phyloP scores from a whole-genome alignment of 2,797 vertebrate genomes.

The Fratercula arctica region DNA sequence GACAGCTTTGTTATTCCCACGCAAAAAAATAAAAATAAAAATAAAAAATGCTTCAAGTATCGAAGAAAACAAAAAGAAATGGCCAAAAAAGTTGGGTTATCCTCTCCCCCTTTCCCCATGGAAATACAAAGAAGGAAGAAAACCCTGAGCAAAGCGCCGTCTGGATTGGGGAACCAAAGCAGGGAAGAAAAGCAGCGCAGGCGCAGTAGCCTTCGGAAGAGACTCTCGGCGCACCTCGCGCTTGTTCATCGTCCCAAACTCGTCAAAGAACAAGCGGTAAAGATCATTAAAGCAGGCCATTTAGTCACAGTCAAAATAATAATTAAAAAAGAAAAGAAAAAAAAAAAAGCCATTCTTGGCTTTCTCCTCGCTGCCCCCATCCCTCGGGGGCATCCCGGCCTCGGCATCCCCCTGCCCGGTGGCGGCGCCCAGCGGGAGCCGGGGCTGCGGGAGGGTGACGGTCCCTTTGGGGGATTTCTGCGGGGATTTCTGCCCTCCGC shows the following conservation, averaged over 20 bases:
- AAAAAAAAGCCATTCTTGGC: not conserved
- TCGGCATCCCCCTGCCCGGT: not conserved
- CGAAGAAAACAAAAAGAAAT: constrained; percentile 18
- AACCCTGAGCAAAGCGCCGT: constrained; percentile 61
- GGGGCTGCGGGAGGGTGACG: fast-evolving
- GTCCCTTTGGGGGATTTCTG: not conserved
- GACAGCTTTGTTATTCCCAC: not conserved
- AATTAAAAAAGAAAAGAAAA: not conserved
- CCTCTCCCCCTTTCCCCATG: not conserved
- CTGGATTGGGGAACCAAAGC: constrained; percentile 19
- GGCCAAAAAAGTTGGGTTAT: constrained; percentile 38
- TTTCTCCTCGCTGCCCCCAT: not conserved
- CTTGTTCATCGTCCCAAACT: not conserved
- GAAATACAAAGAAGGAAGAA: constrained; percentile 52
- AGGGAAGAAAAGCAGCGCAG: not conserved
- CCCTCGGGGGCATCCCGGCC: not conserved
- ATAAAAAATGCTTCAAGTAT: constrained; percentile 57
- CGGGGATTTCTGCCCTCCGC: not conserved
- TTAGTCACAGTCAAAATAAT: constrained; percentile 23
- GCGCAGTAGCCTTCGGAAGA: not conserved
- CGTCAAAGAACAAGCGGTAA: not conserved
- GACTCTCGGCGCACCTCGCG: not conserved
- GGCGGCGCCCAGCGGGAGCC: not conserved
- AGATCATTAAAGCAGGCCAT: not conserved
- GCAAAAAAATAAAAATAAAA: constrained; percentile 18